A percentile compares a stretch with the other conserved stretches of the same genome.
These are phyloP conservation scores for Pantelozetes paolii DNA, from an alignment of 2,888 invertebrate genomes.

Conservation along the genomic window DNA sequence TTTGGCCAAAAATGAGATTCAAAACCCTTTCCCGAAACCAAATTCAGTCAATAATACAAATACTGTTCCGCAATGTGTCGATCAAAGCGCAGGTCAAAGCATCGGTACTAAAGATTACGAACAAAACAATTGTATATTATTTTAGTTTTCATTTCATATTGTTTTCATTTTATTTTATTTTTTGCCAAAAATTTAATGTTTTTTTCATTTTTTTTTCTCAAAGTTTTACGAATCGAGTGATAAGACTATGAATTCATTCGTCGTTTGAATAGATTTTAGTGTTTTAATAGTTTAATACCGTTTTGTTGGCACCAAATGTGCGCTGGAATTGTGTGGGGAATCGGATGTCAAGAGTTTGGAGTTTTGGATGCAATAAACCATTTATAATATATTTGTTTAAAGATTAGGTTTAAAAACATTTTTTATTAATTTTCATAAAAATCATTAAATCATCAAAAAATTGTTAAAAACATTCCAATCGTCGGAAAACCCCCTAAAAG, in stretches of 20 bases:
- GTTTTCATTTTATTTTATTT: neutral
- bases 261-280: neutral
- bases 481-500: neutral
- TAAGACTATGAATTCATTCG: neutral
- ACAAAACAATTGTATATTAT: slow-evolving; percentile 9
- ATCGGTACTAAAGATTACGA: neutral
- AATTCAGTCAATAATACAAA: neutral
- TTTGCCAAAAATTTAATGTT: neutral
- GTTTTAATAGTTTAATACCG: neutral
- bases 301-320: neutral
- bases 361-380: neutral
- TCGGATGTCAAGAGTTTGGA: neutral
- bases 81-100: slow-evolving; percentile 2
- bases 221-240: slow-evolving; percentile 10
- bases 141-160: neutral
- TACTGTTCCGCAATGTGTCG: slow-evolving; percentile 2
- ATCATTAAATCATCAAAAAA: neutral
- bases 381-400: neutral
- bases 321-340: neutral
- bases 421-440: neutral
- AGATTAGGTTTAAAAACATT: neutral
- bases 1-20: neutral
- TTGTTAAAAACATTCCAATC: neutral
- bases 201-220: neutral
- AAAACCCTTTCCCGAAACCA: neutral